Percentiles rank a stretch among this genome's conserved stretches.
Conservation (phyloP, 2,113 vertebrate genomes). For the Campylomormyrus numenius region DNA sequence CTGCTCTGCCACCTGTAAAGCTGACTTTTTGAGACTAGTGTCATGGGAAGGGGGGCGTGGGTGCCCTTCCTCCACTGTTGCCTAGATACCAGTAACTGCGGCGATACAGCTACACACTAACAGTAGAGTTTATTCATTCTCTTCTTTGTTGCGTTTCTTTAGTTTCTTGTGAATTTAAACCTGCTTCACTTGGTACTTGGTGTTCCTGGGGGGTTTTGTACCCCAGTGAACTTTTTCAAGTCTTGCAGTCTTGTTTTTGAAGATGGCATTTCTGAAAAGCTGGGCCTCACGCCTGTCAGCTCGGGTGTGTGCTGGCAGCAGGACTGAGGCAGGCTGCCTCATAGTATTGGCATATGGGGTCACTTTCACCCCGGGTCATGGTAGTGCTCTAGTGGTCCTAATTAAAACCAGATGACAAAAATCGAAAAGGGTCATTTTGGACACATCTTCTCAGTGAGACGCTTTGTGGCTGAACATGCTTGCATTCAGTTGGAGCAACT, state of each 20-base stretch:
- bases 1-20: not conserved
- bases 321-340: not conserved
- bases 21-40: not conserved
- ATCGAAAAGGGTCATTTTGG: not conserved
- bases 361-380: not conserved
- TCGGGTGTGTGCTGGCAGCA: not conserved
- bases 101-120: not conserved
- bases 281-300: not conserved
- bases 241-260: not conserved
- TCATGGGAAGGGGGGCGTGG: not conserved
- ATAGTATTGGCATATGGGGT: not conserved
- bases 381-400: not conserved
- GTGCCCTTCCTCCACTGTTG: not conserved
- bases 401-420: not conserved
- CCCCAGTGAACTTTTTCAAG: not conserved
- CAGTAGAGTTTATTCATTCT: not conserved
- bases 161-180: not conserved
- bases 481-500: not conserved
- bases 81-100: not conserved
- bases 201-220: not conserved
- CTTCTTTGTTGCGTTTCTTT: not conserved
- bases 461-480: not conserved
- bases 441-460: not conserved
- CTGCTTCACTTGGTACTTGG: not conserved
- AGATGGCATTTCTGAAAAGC: not conserved